Base-by-base conservation (phyloP, 2,888 invertebrate species). In the Dioctria linearis region DNA sequence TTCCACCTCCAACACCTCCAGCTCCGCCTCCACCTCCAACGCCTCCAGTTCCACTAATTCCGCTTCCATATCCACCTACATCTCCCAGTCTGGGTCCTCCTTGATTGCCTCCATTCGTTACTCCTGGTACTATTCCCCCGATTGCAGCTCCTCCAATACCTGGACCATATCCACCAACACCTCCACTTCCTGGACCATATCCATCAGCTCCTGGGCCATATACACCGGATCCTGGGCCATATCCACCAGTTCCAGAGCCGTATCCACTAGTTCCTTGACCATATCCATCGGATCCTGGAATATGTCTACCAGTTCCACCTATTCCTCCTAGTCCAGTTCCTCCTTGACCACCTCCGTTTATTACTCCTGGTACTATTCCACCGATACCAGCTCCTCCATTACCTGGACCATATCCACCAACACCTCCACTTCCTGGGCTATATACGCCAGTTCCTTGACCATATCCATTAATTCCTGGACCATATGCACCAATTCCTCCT, bases 81-180 rank as follows among this genome's bases (percentile, higher is more conserved):
- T 51, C 67, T 4, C 42, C 39, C 43, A 65, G 3, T 59, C 63
- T 67, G 25, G n/a, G n/a, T 51, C 57, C 66, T 4, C 46, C 43
- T 6, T 37, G 11, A n/a, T 42, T 43, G n/a, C 49, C 46, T 65
- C 65, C 78, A 5, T 1, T 51, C 1, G 5, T 11, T 25, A 2
- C 13, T 4, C 65, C 76, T 13, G 80, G 76, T 39, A 79, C 73
- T 42, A 67, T 80, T 8, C 73, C 71, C 25, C 81, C 65, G 57
- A 42, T 25, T 80, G 66, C 82, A 6, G 79, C 81, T 57, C 40
- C 67, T 4, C 78, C 75, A 3, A 63, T 13, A 11, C 71, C 76
- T 8, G 75, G 65, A 9, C 69, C 42, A 51, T 66, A 4, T 3
- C 79, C 61, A 6, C 81, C 81, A 80, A 67, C 46, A 46, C 81